Evolutionary conservation across 2,797 vertebrate genomes (phyloP), one percentile per base, ranked within the genome.

Genomic region (Okamejei kenojei): DNA sequence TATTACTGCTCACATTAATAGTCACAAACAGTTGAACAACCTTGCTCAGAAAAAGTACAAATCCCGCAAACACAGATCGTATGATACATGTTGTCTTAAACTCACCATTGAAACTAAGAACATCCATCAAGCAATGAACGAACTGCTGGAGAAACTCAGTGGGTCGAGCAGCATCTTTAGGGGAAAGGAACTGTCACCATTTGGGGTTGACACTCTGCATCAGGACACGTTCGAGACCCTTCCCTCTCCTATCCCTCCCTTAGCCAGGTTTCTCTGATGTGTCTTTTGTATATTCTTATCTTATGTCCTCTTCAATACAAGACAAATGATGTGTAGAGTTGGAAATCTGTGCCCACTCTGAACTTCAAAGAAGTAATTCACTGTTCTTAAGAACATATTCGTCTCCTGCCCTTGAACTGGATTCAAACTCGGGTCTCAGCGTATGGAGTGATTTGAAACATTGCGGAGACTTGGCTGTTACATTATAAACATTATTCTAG

Each of bases 381-480:
- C 26, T 61, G 58, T 61, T 84, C 26, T 61, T 61, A 61, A 84
- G 54, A 84, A 84, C 54, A 29, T 84, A 84, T 84, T 84, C 61
- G 61, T 84, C 81, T 61, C 26, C 15, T 15, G 23, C 54, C 81
- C 81, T 84, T 84, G 81, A 84, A 61, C 81, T 84, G 23, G 81
- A 84, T 84, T 61, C 54, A 84, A 84, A 61, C 81, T 84, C 54
- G n/a, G 81, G 81, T 61, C 26, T 84, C 61, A 13, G 26, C 10
- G 4, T 84, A 84, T 61, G 26, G 61, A 61, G 54, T 61, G 54
- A 61, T 15, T 84, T 84, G 26, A 26, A 61, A 84, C 81, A 84
- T 29, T 84, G 81, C 10, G 81, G 26, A 84, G 23, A 84, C 10
- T 84, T 84, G 81, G 81, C 81, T 29, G 81, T 84, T 61, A 84